Evolutionary conservation across 2,888 invertebrate species (phyloP).

Genomic region (Tethea ocularis): DNA sequence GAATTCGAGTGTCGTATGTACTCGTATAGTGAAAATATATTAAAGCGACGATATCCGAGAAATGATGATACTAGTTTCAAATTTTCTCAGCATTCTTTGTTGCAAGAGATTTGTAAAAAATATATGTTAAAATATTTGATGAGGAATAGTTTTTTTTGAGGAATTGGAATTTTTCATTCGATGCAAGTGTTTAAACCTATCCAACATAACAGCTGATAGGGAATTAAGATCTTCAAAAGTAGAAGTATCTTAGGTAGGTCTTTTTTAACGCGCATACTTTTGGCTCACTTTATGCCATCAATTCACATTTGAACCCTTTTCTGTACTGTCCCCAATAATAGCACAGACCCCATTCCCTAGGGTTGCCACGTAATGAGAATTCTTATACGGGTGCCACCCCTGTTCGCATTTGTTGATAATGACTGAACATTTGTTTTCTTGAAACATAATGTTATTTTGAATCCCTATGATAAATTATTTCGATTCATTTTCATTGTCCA

Average conservation of each 20-base stretch:
- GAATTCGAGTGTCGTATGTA: background rate
- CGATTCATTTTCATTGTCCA: background rate
- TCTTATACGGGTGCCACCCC: conserved; percentile 41
- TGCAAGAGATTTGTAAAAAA: no score
- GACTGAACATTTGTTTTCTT: conserved; percentile 47
- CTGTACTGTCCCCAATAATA: conserved; percentile 11
- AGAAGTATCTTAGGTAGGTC: background rate
- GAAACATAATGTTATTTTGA: conserved; percentile 21
- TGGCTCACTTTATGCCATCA: conserved; percentile 18
- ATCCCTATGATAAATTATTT: background rate
- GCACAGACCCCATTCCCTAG: conserved; percentile 21
- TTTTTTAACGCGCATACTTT: conserved; percentile 2
- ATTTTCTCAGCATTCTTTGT: no score
- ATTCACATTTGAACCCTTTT: conserved; percentile 19
- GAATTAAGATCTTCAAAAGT: no score
- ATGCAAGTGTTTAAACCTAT: no score
- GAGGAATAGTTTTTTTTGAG: no score
- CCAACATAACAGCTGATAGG: no score
- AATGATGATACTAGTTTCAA: no score
- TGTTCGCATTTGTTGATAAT: conserved; percentile 43
- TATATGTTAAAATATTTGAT: no score
- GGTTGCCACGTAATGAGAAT: conserved; percentile 56
- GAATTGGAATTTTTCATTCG: no score
- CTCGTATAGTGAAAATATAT: no score
- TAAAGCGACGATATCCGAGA: background rate